Evolutionary conservation across 2,113 vertebrate species (phyloP), one percentile per base, ranked within the genome.

Genomic region (Terrapene triunguis): DNA sequence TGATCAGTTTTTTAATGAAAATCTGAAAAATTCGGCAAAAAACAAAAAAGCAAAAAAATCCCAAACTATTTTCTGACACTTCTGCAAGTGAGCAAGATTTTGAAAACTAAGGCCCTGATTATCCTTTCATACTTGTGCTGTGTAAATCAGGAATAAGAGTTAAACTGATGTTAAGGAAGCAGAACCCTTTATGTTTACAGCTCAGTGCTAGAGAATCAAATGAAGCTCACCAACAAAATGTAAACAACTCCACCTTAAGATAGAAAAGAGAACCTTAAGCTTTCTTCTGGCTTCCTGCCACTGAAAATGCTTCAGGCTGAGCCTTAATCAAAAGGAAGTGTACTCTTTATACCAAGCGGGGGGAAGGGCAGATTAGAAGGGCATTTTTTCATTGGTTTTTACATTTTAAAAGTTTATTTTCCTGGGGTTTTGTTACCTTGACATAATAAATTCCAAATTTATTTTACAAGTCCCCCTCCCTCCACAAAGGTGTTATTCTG

Each of bases 171-270:
- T 25, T 1, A 53, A 84, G 3, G 55, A 11, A 4, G 0, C 38
- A 5, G 48, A 85, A 29, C 48, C 84, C 32, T 91, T 79, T 87
- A 53, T 90, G 57, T 25, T 0, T 5, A 51, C 50, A 35, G n/a
- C 35, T 5, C 53, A 32, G 29, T n/a, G 35, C 29, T 80, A 24
- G 17, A 76, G 54, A 2, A 42, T 35, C 78, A 5, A 55, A 12
- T 1, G 2, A 1, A 59, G 65, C 84, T 8, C 38, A 87, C 54
- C 93, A 93, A 92, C 74, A 57, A 1, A 10, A 87, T 21, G 62
- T 2, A 80, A 96, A 89, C 80, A 95, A 95, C 95, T 97, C 97
- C 96, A 98, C 98, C 98, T 98, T 98, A 98, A 98, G 29, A 95
- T 55, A 96, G 97, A 93, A 96, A 89, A 54, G 80, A 95, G 93